Percentiles rank a stretch among this genome's conserved stretches.
Conservation (phyloP, 2,888 invertebrate species). For the Ochropacha duplaris region DNA sequence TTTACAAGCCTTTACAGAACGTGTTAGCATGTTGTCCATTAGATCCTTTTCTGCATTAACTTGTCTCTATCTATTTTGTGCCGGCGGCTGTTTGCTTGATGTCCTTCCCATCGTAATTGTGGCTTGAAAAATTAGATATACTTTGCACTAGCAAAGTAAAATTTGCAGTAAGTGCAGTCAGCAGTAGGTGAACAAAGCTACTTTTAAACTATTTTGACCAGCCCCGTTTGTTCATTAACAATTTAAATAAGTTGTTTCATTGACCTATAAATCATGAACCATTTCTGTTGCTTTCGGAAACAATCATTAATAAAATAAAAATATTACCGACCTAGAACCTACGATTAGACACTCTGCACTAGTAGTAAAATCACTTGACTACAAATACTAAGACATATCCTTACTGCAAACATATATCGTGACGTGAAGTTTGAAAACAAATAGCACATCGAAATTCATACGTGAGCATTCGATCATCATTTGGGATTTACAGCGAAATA, state of each 20-base stretch:
- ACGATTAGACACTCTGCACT: neutral
- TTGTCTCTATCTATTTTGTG: too few species aligned
- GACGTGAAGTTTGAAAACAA: neutral
- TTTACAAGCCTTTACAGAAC: too few species aligned
- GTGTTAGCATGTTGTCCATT: too few species aligned
- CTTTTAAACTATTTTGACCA: too few species aligned
- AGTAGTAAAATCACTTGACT: neutral
- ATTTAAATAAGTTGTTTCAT: neutral
- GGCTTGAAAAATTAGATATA: too few species aligned
- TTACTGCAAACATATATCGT: neutral
- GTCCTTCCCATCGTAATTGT: too few species aligned
- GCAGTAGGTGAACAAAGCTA: too few species aligned
- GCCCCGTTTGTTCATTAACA: too few species aligned
- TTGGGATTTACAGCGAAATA: neutral
- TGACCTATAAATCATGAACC: neutral
- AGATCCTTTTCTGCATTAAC: too few species aligned
- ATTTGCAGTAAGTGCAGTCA: too few species aligned
- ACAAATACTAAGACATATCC: neutral
- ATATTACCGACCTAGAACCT: neutral
- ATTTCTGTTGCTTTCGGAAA: neutral
- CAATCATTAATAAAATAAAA: neutral
- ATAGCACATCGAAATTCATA: neutral
- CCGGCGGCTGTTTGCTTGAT: too few species aligned
- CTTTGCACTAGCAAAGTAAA: too few species aligned
- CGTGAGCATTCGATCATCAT: neutral